These are phyloP conservation scores for Carabus problematicus DNA, from an alignment of 2,888 invertebrate genomes.

Conservation along the genomic window DNA sequence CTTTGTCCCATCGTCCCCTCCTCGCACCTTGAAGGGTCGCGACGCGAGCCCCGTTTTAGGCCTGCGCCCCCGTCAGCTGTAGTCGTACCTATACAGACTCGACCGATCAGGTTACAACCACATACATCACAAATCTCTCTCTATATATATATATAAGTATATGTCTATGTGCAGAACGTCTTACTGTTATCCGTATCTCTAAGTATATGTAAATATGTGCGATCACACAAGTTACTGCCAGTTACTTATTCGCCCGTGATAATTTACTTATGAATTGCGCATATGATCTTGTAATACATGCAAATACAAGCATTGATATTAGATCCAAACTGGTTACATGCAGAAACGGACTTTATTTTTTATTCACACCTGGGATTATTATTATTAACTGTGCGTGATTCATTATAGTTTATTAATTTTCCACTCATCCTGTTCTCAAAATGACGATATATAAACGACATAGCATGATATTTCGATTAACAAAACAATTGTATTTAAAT, in stretches of 20 bases:
- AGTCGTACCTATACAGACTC: slow-evolving; percentile 52
- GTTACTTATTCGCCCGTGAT: slow-evolving; percentile 4
- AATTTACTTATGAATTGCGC: slow-evolving; percentile 26
- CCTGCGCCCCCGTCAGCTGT: slow-evolving; percentile 39
- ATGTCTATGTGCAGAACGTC: no score
- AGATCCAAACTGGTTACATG: neutral
- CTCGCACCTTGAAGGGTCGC: slow-evolving; percentile 40
- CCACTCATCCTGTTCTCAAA: no score
- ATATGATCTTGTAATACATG: slow-evolving; percentile 23
- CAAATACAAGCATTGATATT: slow-evolving; percentile 26
- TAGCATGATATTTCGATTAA: no score
- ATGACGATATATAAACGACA: no score
- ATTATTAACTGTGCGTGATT: no score
- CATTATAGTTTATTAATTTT: no score
- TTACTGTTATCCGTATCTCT: no score
- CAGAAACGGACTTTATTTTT: no score
- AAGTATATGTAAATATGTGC: no score
- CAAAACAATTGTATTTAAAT: no score
- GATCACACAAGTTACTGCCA: no score
- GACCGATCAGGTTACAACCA: slow-evolving; percentile 12
- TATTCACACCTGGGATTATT: no score
- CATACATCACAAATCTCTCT: slow-evolving; percentile 29
- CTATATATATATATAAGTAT: slow-evolving; percentile 6
- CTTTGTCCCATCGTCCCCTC: slow-evolving; percentile 47
- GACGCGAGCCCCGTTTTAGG: slow-evolving; percentile 24